Base-by-base conservation (phyloP, 2,797 vertebrate species). In the Rhabdomys pumilio region DNA sequence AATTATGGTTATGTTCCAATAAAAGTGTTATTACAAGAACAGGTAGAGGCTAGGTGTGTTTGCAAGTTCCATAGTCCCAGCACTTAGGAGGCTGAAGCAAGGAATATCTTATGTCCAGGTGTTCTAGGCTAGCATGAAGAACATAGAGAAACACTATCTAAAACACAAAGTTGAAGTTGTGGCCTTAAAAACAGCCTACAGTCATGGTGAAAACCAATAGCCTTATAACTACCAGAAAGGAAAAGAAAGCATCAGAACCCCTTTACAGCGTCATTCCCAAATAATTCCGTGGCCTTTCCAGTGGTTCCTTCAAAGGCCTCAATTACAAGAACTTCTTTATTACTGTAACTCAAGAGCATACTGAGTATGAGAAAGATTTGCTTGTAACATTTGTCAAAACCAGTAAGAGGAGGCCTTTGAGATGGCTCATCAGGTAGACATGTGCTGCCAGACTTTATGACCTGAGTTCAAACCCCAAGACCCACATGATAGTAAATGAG, bases 301-400 rank as follows among this genome's bases (percentile, higher is more conserved):
- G 6, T 91, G 47, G 41, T 86, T 95, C 50, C 75, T 91, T 94
- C 13, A 53, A 96, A 96, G 80, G 94, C 63, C 44, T 41, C 75
- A 90, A 38, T 93, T 91, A 72, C n/a, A 93, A 96, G 38, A 44
- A 50, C 93, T 81, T 96, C 82, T 96, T 96, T 86, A 91, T 95
- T 97, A 91, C 13, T 63, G n/a, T 89, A 92, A 95, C 79, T 63
- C 57, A 96, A 93, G 69, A 94, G 9, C 24, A 93, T 34, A 89
- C 20, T 80, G 19, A 69, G 13, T 65, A 44, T 91, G 38, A 89
- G 96, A 95, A 93, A 72, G 20, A 34, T 96, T 85, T 83, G 47
- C 67, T 93, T 92, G 41, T 10, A 87, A 38, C 38, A 94, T 96
- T 96, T 97, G 75, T 96, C 89, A 86, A 87, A 97, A 96, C 82